These are phyloP conservation scores for Canis aureus DNA, from an alignment of 2,113 vertebrate species.

Conservation along the genomic window DNA sequence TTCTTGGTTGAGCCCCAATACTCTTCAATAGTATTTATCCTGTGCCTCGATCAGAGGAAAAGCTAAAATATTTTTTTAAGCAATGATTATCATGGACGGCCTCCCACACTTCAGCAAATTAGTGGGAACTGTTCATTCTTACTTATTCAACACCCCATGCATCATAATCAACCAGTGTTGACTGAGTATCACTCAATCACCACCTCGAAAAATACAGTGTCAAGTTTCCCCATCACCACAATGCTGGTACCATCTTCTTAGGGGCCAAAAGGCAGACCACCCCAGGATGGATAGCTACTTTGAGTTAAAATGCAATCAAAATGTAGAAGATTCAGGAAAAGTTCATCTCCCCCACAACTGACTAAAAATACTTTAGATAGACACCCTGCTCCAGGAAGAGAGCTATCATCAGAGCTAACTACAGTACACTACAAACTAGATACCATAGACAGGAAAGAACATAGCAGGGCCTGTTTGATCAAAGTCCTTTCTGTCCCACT, in stretches of 20 bases:
- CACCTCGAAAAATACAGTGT: background rate
- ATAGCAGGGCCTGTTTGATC: background rate
- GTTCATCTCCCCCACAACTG: background rate
- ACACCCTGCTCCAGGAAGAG: background rate
- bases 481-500: background rate
- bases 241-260: background rate
- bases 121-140: too few species aligned
- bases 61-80: too few species aligned
- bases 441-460: background rate
- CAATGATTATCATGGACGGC: too few species aligned
- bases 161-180: too few species aligned
- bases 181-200: too few species aligned
- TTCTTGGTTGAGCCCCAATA: too few species aligned
- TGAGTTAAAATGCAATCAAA: background rate
- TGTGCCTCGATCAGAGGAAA: too few species aligned
- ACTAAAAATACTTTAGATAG: background rate
- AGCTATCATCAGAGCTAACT: background rate
- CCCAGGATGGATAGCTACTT: background rate
- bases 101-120: too few species aligned
- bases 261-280: background rate
- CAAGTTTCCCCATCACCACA: background rate
- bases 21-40: too few species aligned
- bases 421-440: background rate
- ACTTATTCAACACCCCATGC: too few species aligned
- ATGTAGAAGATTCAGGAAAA: background rate